These are phyloP conservation scores for Rhopilema esculentum DNA, from an alignment of 30 jellyfish, hydroid and myxozoan genomes.

Conservation along the genomic window DNA sequence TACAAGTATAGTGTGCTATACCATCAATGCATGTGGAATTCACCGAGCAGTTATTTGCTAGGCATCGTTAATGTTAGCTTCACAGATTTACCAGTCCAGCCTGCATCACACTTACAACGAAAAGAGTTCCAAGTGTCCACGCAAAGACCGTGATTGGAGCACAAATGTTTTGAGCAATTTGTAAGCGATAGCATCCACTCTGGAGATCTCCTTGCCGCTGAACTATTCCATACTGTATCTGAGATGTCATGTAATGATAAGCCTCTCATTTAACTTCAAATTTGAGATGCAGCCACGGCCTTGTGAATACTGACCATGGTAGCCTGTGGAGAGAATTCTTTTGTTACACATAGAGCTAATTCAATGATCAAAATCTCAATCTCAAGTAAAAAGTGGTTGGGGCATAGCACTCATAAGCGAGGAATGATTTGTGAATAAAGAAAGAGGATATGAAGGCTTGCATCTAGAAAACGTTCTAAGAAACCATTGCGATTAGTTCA, in stretches of 20 bases:
- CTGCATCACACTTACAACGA: slow-evolving; percentile 59
- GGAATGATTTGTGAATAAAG: no score
- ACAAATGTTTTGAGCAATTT: slow-evolving; percentile 53
- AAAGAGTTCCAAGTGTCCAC: slow-evolving; percentile 44
- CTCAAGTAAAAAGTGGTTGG: no score
- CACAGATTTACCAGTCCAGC: slow-evolving; percentile 83
- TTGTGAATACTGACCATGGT: no score
- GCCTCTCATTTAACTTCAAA: slow-evolving; percentile 33
- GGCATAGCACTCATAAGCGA: no score
- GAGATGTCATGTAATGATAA: slow-evolving; percentile 37
- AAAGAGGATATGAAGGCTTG: no score
- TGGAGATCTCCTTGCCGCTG: slow-evolving; percentile 11
- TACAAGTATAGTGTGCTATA: slow-evolving; percentile 53
- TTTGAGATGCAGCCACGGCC: no score
- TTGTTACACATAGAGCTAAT: no score
- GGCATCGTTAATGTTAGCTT: slow-evolving; percentile 64
- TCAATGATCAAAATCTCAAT: no score
- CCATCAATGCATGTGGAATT: slow-evolving; percentile 78
- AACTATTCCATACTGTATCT: slow-evolving; percentile 18
- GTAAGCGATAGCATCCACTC: slow-evolving; percentile 35
- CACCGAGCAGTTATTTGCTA: slow-evolving; percentile 44
- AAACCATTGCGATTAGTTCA: no score
- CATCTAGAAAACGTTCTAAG: no score
- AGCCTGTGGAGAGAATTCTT: no score
- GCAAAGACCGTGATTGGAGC: slow-evolving; percentile 73